Evolutionary conservation across 64 coral and sea anemone species (phyloP).

Genomic region (Actinia equina): DNA sequence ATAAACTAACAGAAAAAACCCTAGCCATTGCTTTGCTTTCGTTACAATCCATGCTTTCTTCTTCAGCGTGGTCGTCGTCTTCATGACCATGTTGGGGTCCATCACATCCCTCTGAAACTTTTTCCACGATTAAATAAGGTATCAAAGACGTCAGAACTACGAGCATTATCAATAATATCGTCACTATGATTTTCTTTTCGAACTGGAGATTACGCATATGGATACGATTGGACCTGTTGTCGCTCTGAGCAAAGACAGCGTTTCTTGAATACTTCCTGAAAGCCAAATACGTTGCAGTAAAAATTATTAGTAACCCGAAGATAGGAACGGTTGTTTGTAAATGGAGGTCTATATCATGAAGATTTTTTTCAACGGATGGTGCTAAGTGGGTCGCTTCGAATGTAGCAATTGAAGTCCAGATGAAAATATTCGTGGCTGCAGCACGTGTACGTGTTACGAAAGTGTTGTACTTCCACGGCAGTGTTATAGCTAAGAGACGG

Average conservation of each 20-base stretch:
- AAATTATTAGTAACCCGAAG: not conserved
- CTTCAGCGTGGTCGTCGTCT: not conserved
- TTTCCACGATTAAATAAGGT: slow-evolving; percentile 48
- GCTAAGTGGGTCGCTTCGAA: slow-evolving; percentile 65
- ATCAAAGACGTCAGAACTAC: slow-evolving; percentile 54
- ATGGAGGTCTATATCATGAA: slow-evolving; percentile 61
- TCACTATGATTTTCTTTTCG: slow-evolving; percentile 61
- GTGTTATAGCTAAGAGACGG: slow-evolving; percentile 56
- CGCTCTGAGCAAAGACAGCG: slow-evolving; percentile 16
- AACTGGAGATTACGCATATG: slow-evolving; percentile 39
- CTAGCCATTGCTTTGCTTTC: not conserved
- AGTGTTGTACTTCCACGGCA: slow-evolving; percentile 47
- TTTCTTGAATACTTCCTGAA: slow-evolving; percentile 73
- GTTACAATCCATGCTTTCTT: slow-evolving; percentile 11
- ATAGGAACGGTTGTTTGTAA: slow-evolving; percentile 67
- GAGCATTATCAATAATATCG: slow-evolving; percentile 49
- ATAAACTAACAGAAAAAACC: slow-evolving; percentile 33
- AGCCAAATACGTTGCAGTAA: slow-evolving; percentile 52
- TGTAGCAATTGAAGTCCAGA: slow-evolving; percentile 33
- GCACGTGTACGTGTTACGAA: slow-evolving; percentile 39
- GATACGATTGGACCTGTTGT: not conserved
- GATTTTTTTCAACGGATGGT: slow-evolving; percentile 1
- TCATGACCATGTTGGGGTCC: not conserved
- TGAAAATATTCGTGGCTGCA: slow-evolving; percentile 12
- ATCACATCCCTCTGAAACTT: slow-evolving; percentile 14